These are phyloP conservation scores for Berghia stephanieae DNA, from an alignment of 1,140 invertebrate genomes.

Conservation along the genomic window DNA sequence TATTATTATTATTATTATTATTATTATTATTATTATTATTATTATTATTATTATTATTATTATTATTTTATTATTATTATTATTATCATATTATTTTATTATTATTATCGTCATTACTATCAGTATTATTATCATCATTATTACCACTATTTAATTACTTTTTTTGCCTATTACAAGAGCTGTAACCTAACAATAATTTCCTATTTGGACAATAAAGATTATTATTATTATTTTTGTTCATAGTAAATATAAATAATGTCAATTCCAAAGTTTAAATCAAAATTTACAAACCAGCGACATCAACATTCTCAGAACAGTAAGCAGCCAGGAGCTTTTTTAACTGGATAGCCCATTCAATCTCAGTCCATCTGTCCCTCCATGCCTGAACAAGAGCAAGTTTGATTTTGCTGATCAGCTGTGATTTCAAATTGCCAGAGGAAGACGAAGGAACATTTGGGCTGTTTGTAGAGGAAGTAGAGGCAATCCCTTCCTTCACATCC, in stretches of 20 bases:
- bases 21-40: too few relatives aligned
- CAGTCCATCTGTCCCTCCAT: slow-evolving; percentile 93
- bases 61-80: too few relatives aligned
- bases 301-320: slow-evolving; percentile 43
- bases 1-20: too few relatives aligned
- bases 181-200: too few relatives aligned
- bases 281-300: slow-evolving; percentile 49
- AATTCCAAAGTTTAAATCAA: background rate
- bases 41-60: too few relatives aligned
- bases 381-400: slow-evolving; percentile 76
- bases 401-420: slow-evolving; percentile 22
- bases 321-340: slow-evolving; percentile 76
- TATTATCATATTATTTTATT: too few relatives aligned
- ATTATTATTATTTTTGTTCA: background rate
- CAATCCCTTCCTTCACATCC: slow-evolving; percentile 24
- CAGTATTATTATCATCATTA: too few relatives aligned
- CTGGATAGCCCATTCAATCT: slow-evolving; percentile 94
- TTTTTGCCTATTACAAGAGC: background rate
- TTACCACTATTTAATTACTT: too few relatives aligned
- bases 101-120: too few relatives aligned
- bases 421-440: too few relatives aligned
- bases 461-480: background rate
- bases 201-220: too few relatives aligned
- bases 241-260: background rate
- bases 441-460: background rate